phyloP scores from a whole-genome alignment of 2,797 vertebrate genomes.

The Lycodopsis pacificus region DNA sequence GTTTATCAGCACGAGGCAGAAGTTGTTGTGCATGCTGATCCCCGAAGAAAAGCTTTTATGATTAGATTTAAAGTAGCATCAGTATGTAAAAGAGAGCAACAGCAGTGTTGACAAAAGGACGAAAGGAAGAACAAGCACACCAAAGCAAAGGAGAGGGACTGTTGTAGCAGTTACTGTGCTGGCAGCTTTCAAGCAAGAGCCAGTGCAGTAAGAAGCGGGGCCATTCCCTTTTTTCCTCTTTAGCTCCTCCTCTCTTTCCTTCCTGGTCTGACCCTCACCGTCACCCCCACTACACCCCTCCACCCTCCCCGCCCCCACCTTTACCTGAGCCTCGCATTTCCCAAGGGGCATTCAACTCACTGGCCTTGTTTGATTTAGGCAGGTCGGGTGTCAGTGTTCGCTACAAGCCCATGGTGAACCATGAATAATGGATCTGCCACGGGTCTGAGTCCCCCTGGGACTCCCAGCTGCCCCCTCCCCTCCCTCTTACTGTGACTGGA shows the following conservation, averaged over 20 bases:
- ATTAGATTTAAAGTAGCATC: conserved; percentile 5
- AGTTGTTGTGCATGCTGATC: conserved; percentile 10
- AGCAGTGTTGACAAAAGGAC: not conserved
- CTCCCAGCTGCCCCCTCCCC: conserved; percentile 73
- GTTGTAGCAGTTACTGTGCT: conserved; percentile 5
- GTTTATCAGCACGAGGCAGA: conserved; percentile 23
- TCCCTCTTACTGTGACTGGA: conserved; percentile 79
- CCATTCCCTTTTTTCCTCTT: conserved; percentile 7
- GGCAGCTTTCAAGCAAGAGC: conserved; percentile 54
- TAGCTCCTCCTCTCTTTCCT: conserved; percentile 17
- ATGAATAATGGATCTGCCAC: conserved; percentile 88
- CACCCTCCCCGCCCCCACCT: conserved; percentile 37
- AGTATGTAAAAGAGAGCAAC: too few relatives aligned
- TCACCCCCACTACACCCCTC: conserved; percentile 15
- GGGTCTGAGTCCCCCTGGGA: conserved; percentile 78
- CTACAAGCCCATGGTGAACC: conserved; percentile 83
- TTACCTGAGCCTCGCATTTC: conserved; percentile 67
- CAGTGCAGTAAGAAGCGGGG: conserved; percentile 40
- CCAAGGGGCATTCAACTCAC: conserved; percentile 74
- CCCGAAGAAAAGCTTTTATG: not conserved
- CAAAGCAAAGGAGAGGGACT: not conserved
- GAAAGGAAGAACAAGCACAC: not conserved
- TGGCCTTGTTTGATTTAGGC: conserved; percentile 84
- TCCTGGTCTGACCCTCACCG: conserved; percentile 50
- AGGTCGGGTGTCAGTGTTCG: conserved; percentile 83